Base-by-base conservation (phyloP, 2,113 vertebrate genomes). In the Balaenoptera acutorostrata region DNA sequence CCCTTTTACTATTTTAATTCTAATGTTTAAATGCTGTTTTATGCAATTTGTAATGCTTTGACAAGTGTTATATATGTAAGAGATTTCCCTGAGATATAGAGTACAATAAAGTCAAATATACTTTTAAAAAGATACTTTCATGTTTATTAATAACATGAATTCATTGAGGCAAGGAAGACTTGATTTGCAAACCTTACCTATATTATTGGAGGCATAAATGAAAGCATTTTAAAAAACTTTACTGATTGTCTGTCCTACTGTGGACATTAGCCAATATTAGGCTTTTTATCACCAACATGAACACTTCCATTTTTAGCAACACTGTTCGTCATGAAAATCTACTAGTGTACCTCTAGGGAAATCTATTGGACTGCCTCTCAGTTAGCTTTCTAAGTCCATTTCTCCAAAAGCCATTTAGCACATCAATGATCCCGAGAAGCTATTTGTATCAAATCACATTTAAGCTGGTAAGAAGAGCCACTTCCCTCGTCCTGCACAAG, bases 341-440 rank as follows among this genome's bases (percentile, higher is more conserved):
- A 90, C 80, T 68, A 13, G 27, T 81, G 18, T 46, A 44, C n/a
- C 96, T 90, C 90, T 86, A 78, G 61, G 87, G 93, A 96, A 96
- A 96, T 96, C 66, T 96, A n/a, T 36, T 46, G 55, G 59, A 75
- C 78, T 94, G 80, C 81, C 39, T 92, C 71, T 96, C 75, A 97
- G 52, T 94, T 97, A 97, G 82, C 41, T 55, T 29, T 72, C 52
- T 75, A 92, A 95, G 71, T 88, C 87, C 55, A 41, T 29, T 97
- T 97, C 88, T 96, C 75, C 66, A 36, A 93, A 97, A 97, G 39
- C 66, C 88, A 80, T 94, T 95, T 95, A 97, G 88, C 84, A 95
- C 29, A 44, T 66, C 93, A 97, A 15, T 44, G 84, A 90, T 81
- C 80, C 12, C 0, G 8, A 88, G 74, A 78, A 95, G 49, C 52